Conservation (phyloP, 2,888 invertebrate species). For the Sphaeridia pumilis region DNA sequence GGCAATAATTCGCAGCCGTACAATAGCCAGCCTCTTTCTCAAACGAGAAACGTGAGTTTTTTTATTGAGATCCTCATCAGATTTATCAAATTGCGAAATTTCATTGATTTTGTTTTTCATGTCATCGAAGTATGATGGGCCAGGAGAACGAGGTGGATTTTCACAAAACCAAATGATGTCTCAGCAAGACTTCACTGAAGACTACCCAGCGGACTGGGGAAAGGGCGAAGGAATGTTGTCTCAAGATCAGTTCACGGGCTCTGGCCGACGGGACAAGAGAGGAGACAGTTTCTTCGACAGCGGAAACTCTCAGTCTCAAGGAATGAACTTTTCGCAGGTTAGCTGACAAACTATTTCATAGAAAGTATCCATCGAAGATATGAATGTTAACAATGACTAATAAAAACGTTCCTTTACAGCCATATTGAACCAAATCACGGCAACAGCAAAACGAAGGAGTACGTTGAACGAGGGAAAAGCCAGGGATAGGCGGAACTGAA, state of each 20-base stretch:
- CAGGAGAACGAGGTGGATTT: constrained; percentile 9
- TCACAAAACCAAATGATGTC: constrained; percentile 32
- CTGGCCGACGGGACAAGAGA: constrained; percentile 1
- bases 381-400: no score
- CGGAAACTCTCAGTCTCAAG: constrained; percentile 23
- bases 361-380: no score
- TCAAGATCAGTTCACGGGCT: constrained; percentile 14
- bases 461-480: no score
- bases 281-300: constrained; percentile 3
- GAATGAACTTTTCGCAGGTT: constrained; percentile 32
- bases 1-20: constrained; percentile 19
- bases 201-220: constrained; percentile 19
- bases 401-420: no score
- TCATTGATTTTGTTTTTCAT: not conserved
- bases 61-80: not conserved
- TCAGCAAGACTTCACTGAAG: constrained; percentile 33
- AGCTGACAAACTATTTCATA: no score
- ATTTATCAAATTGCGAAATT: not conserved
- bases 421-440: no score
- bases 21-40: constrained; percentile 25
- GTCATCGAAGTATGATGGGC: not conserved
- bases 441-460: no score
- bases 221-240: constrained; percentile 21
- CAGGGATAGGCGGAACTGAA: no score
- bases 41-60: constrained; percentile 11